These are phyloP conservation scores for Nannoperca obscura DNA, from an alignment of 2,797 vertebrate genomes.

Conservation along the genomic window DNA sequence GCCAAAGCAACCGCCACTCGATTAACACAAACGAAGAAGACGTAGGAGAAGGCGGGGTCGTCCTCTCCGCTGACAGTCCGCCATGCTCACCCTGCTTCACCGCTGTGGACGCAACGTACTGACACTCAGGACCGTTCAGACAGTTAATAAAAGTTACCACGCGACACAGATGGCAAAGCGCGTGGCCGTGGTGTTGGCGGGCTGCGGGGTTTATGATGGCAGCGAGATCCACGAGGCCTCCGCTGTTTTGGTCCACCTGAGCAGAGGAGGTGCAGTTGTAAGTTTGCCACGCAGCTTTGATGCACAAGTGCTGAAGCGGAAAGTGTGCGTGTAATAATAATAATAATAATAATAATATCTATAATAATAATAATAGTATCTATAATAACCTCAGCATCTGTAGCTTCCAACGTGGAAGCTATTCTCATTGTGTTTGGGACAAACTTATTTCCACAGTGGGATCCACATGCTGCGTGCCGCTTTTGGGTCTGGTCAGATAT, in stretches of 20 bases:
- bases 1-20: neutral
- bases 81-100: conserved; percentile 71
- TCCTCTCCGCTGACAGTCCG: conserved; percentile 36
- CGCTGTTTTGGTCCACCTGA: conserved; percentile 85
- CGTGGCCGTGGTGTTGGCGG: conserved; percentile 87
- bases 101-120: conserved; percentile 13
- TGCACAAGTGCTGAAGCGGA: neutral
- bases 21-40: conserved; percentile 23
- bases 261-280: conserved; percentile 84
- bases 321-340: no score
- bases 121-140: conserved; percentile 7
- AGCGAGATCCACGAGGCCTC: conserved; percentile 87
- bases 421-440: neutral
- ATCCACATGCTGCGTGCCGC: neutral
- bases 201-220: conserved; percentile 88
- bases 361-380: no score
- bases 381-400: neutral
- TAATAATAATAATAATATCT: no score
- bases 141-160: neutral
- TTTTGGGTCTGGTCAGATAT: no score
- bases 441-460: no score
- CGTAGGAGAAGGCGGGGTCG: neutral
- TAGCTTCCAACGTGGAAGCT: neutral
- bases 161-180: conserved; percentile 78
- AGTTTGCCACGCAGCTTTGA: conserved; percentile 27